Evolutionary conservation across 2,113 vertebrate species (phyloP), one percentile per base, ranked within the genome.

Genomic region (Anarhynchus alexandrinus): DNA sequence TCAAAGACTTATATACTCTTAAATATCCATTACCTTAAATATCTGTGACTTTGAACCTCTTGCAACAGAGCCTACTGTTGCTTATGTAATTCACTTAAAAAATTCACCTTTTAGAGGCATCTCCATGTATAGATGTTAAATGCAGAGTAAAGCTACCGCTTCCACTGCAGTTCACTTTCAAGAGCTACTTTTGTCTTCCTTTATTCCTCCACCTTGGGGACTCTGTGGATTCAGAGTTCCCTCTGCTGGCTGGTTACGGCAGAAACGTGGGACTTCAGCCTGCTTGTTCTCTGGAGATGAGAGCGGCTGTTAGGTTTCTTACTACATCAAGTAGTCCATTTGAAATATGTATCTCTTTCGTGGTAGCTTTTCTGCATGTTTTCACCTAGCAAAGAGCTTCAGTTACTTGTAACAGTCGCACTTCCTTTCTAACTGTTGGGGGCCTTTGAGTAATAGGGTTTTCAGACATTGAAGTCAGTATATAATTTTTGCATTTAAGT

Each of bases 161-260:
- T 71, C 47, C 21, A 15, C 43, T 69, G 69, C 47, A 29, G 45
- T 52, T 94, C 36, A 25, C 4, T 86, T 71, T 62, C 15, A 17
- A 45, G 59, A 74, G 15, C 22, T 61, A 0, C 27, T 61, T 16
- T 70, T 8, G 5, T 87, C 43, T 85, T 58, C 20, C 17, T 55
- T 82, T 32, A 7, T 13, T 90, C 26, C 23, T 64, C 11, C 10
- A 14, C 14, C 12, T 0, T 20, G 43, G 16, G 8, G 15, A 52
- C 40, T 70, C 49, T 40, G 25, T 25, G 22, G 38, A 20, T 91
- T 61, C 65, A 73, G 62, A 70, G 95, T 94, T 97, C 95, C 96
- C 95, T 82, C 93, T 97, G 93, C 90, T 25, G 94, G 93, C 90
- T 22, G 93, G 77, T 66, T 80, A 11, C 5, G 7, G 54, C 73